These are phyloP conservation scores for Ramphastos sulfuratus DNA, from an alignment of 2,113 vertebrate genomes.

Conservation along the genomic window DNA sequence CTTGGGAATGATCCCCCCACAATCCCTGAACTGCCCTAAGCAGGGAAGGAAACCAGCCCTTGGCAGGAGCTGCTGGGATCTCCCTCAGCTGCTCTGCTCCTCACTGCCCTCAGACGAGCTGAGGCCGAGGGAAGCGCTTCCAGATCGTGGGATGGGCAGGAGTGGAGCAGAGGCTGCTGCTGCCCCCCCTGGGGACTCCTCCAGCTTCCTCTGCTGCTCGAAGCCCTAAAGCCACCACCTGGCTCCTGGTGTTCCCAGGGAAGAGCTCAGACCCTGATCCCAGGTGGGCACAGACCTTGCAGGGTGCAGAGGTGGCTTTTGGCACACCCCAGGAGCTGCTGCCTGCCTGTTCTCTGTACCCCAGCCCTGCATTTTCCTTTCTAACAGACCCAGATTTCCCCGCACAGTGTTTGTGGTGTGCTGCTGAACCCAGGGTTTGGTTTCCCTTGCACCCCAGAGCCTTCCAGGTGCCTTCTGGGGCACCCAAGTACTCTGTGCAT, in stretches of 20 bases:
- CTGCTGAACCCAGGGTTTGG: background rate
- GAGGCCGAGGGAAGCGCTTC: accelerated
- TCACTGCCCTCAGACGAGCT: accelerated
- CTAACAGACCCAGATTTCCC: background rate
- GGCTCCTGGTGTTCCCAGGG: accelerated
- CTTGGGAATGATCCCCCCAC: accelerated
- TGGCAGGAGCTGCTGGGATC: background rate
- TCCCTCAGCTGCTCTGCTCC: background rate
- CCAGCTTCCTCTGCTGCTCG: background rate
- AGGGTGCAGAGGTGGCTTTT: accelerated
- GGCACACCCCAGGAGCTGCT: background rate
- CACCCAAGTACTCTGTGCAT: background rate
- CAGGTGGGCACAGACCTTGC: accelerated
- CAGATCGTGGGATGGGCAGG: background rate
- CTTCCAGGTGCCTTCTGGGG: background rate
- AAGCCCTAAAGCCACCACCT: background rate
- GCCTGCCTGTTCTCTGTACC: background rate
- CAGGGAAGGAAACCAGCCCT: background rate
- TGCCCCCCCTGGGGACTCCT: background rate
- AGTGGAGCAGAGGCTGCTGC: background rate
- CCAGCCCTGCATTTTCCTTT: accelerated
- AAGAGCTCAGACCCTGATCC: background rate
- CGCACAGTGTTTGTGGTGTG: accelerated
- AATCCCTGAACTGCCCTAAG: background rate
- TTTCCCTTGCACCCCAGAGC: background rate